phyloP scores from a whole-genome alignment of 2,113 vertebrate species.

The Trinectes maculatus region DNA sequence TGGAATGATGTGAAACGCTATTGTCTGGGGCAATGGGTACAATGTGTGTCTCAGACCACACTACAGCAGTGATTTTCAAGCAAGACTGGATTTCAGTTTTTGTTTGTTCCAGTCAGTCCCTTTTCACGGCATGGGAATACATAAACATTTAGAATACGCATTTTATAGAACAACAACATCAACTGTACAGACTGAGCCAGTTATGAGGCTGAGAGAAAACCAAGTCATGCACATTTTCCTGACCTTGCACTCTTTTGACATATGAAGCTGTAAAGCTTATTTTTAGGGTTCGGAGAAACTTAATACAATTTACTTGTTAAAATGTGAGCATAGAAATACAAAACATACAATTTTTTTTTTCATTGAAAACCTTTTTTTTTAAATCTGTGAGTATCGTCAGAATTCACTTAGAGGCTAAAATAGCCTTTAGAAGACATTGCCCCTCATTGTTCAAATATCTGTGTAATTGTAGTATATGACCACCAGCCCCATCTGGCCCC shows the following conservation, averaged over 20 bases:
- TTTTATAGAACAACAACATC: constrained; percentile 17
- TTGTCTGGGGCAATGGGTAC: constrained; percentile 32
- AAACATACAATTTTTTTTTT: constrained; percentile 9
- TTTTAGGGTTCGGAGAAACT: constrained; percentile 18
- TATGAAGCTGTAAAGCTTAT: neutral
- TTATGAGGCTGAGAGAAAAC: constrained; percentile 9
- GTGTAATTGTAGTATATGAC: neutral
- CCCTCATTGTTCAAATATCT: neutral
- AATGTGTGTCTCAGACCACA: constrained; percentile 20
- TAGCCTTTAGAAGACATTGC: constrained; percentile 3
- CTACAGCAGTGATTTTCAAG: constrained; percentile 22
- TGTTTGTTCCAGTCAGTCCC: constrained; percentile 8
- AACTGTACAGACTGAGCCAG: constrained; percentile 19
- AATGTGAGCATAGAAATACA: constrained; percentile 11
- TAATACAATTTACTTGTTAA: neutral
- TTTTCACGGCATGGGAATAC: neutral
- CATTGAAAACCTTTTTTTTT: constrained; percentile 4
- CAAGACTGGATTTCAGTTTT: constrained; percentile 23
- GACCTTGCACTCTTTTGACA: constrained; percentile 11
- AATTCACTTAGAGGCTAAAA: constrained; percentile 11
- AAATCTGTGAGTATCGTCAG: constrained; percentile 1
- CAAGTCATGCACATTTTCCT: constrained; percentile 5
- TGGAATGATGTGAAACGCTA: constrained; percentile 33
- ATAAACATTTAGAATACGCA: constrained; percentile 35
- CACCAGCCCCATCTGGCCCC: no score